phyloP scores from a whole-genome alignment of 1,140 invertebrate genomes.

The Temnothorax curvispinosus region DNA sequence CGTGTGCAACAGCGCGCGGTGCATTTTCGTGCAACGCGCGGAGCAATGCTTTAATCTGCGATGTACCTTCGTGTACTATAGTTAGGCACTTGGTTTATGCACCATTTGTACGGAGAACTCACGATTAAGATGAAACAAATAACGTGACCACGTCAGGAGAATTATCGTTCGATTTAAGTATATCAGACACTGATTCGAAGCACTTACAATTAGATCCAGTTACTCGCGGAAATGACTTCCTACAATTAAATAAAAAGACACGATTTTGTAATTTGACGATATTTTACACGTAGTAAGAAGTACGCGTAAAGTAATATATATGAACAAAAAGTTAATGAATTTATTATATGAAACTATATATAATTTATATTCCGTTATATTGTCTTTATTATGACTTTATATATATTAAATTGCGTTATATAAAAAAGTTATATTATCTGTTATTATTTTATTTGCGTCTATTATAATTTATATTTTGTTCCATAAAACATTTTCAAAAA shows the following conservation, averaged over 20 bases:
- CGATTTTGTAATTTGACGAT: constrained; percentile 10
- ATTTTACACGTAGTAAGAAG: neutral
- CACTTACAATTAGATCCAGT: neutral
- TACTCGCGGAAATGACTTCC: neutral
- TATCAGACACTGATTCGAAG: neutral
- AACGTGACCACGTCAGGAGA: neutral
- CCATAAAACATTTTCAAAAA: neutral
- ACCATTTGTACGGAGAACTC: constrained; percentile 58
- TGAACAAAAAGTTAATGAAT: neutral
- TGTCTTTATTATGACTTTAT: neutral
- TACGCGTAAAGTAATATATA: neutral
- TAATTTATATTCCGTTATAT: constrained; percentile 18
- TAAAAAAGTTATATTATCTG: neutral
- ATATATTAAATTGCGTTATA: neutral
- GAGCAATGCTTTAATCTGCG: constrained; percentile 54
- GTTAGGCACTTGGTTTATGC: constrained; percentile 50
- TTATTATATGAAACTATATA: neutral
- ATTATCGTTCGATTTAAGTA: neutral
- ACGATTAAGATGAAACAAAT: neutral
- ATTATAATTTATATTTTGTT: constrained; percentile 1
- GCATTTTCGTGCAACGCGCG: constrained; percentile 31
- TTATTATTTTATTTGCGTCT: neutral
- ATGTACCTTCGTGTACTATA: constrained; percentile 40
- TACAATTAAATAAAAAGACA: neutral
- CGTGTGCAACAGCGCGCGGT: neutral